Percentiles rank a stretch among this genome's conserved stretches.
These are phyloP conservation scores for Goniozus legneri DNA, from an alignment of 1,140 invertebrate genomes.

Conservation along the genomic window DNA sequence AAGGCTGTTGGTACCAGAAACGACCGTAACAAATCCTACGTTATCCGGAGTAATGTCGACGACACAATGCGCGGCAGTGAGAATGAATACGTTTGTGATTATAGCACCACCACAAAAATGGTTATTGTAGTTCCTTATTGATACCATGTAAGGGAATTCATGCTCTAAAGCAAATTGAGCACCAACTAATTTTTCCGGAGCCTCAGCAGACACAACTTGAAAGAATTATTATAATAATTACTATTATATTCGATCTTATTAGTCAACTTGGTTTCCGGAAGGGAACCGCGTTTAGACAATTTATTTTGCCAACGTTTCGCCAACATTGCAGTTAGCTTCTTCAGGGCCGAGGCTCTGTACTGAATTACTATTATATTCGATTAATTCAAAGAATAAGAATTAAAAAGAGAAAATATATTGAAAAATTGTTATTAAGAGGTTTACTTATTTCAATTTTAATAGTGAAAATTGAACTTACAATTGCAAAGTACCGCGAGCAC, in stretches of 20 bases:
- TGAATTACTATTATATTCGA: too few species aligned
- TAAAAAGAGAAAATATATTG: too few species aligned
- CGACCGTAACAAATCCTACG: constrained; percentile 1
- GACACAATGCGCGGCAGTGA: constrained; percentile 26
- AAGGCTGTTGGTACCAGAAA: constrained; percentile 5
- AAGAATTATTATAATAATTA: neutral
- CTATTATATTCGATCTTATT: neutral
- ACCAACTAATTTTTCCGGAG: constrained; percentile 1
- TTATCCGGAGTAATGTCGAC: neutral
- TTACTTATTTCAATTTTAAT: too few species aligned
- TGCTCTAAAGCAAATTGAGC: neutral
- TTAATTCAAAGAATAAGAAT: too few species aligned
- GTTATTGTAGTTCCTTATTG: neutral
- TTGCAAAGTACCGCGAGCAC: too few species aligned
- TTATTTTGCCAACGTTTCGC: neutral
- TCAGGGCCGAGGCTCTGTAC: too few species aligned
- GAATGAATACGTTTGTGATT: constrained; percentile 6
- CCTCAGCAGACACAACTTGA: neutral
- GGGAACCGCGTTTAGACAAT: too few species aligned
- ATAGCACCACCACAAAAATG: constrained; percentile 19
- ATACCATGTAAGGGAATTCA: constrained; percentile 22
- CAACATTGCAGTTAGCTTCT: neutral
- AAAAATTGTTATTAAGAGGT: too few species aligned
- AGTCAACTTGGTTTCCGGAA: too few species aligned
- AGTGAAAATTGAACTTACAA: too few species aligned